Percentiles rank a stretch among this genome's conserved stretches.
Evolutionary conservation across 2,113 vertebrate genomes (phyloP).

Genomic region (Leptobrachium leishanense): DNA sequence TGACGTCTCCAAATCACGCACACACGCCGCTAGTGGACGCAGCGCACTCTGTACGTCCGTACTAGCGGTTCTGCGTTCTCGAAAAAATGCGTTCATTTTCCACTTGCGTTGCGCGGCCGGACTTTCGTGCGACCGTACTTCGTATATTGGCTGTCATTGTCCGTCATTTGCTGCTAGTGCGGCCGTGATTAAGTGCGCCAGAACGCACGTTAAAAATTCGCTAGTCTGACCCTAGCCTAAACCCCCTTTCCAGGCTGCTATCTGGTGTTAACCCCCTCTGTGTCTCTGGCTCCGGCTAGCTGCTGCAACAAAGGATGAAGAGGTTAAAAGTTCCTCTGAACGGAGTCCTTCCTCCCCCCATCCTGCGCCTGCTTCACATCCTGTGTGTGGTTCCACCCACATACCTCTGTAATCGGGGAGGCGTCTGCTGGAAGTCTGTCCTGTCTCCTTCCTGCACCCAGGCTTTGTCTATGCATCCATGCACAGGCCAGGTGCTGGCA

Average conservation of each 20-base stretch:
- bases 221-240: no score
- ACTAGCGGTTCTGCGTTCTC: no score
- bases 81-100: no score
- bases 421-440: constrained; percentile 56
- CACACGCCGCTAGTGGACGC: no score
- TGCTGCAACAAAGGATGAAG: constrained; percentile 61
- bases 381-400: constrained; percentile 75
- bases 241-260: neutral
- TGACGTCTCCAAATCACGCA: no score
- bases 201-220: no score
- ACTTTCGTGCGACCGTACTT: no score
- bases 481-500: constrained; percentile 10
- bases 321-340: constrained; percentile 34
- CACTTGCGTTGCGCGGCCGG: no score
- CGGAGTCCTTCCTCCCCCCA: constrained; percentile 54
- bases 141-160: no score
- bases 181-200: no score
- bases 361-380: constrained; percentile 67
- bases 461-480: constrained; percentile 41
- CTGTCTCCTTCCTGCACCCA: constrained; percentile 62
- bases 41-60: no score
- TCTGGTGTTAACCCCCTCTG: constrained; percentile 13
- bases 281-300: neutral
- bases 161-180: no score
- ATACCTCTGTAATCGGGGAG: constrained; percentile 72